Percentiles rank a stretch among this genome's conserved stretches.
Conservation (phyloP, 2,113 vertebrate species). For the Brachirus orientalis region DNA sequence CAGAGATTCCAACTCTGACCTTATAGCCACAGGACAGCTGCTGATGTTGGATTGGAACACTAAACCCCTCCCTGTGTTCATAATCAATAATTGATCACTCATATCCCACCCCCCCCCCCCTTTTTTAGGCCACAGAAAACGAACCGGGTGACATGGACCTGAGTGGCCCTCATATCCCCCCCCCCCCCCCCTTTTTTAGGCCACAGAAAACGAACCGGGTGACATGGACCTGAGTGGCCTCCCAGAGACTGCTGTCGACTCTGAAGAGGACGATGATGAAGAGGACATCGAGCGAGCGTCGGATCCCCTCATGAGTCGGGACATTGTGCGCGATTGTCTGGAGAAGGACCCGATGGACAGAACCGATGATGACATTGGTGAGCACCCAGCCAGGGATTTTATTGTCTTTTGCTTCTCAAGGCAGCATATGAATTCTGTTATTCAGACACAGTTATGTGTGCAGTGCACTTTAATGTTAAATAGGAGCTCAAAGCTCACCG, state of each 20-base stretch:
- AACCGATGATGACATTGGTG: constrained; percentile 98
- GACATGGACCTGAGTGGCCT: constrained; percentile 99
- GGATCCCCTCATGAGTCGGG: constrained; percentile 96
- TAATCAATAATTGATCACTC: neutral
- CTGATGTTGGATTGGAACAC: neutral
- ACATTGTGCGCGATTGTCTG: constrained; percentile 96
- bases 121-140: constrained; percentile 92
- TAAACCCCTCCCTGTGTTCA: neutral
- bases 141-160: constrained; percentile 99
- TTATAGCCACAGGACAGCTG: no score
- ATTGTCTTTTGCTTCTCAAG: no score
- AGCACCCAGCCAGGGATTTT: constrained; percentile 45
- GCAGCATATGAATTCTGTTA: no score
- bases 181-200: constrained; percentile 72
- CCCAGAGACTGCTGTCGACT: constrained; percentile 98
- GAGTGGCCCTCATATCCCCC: constrained; percentile 79
- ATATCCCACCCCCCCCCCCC: neutral
- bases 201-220: constrained; percentile 96
- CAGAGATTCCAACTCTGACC: no score
- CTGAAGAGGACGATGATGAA: constrained; percentile 97
- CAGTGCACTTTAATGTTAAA: no score
- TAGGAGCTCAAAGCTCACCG: neutral
- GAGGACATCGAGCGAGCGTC: constrained; percentile 97
- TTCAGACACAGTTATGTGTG: neutral
- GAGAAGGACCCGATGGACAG: constrained; percentile 98